Evolutionary conservation across 30 jellyfish, hydroid and myxozoan genomes (phyloP).

Genomic region (Turritopsis rubra): DNA sequence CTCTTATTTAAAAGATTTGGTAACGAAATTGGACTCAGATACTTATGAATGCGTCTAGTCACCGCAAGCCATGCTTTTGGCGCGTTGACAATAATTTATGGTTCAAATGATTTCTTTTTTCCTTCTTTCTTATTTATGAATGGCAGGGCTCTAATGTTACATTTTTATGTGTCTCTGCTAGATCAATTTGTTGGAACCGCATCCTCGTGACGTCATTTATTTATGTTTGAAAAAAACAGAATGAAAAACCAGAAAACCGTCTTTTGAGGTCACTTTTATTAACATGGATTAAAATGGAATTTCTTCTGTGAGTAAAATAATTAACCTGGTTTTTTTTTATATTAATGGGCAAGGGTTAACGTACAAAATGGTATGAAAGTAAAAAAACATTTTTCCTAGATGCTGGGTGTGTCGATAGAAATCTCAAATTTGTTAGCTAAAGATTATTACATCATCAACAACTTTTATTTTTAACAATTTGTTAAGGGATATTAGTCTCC

Average conservation of each 20-base stretch:
- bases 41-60: not conserved
- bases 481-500: not conserved
- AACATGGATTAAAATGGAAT: not conserved
- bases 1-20: not conserved
- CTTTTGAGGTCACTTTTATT: not conserved
- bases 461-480: not conserved
- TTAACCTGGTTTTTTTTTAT: too few species aligned
- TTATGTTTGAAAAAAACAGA: not conserved
- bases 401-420: too few species aligned
- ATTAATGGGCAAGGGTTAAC: too few species aligned
- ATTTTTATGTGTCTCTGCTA: not conserved
- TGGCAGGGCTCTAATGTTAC: not conserved
- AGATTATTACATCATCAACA: not conserved
- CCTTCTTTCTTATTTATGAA: not conserved
- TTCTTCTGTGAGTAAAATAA: not conserved
- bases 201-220: not conserved
- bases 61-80: not conserved
- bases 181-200: not conserved
- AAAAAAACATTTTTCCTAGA: too few species aligned
- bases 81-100: not conserved
- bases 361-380: too few species aligned
- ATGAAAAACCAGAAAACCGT: not conserved
- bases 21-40: not conserved
- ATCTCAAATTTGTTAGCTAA: not conserved
- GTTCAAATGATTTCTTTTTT: not conserved